A percentile compares a stretch with the other conserved stretches of the same genome.
phyloP scores from a whole-genome alignment of 2,113 vertebrate species.

The Osmerus mordax region DNA sequence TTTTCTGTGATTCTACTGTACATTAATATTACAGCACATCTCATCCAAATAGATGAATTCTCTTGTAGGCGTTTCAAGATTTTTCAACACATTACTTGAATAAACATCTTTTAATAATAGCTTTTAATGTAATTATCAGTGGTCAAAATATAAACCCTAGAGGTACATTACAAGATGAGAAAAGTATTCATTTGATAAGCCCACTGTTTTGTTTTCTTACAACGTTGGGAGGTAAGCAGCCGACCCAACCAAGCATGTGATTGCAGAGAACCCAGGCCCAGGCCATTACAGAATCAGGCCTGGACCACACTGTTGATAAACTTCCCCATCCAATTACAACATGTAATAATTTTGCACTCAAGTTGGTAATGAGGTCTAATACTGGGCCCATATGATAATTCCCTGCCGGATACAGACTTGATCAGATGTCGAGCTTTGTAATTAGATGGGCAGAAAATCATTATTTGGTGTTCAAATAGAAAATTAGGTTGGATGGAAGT shows the following conservation, averaged over 20 bases:
- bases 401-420: slow-evolving; percentile 87
- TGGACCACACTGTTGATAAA: slow-evolving; percentile 69
- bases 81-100: slow-evolving; percentile 79
- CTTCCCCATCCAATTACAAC: slow-evolving; percentile 97
- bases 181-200: slow-evolving; percentile 85
- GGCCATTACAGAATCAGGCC: too few relatives aligned
- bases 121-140: too few relatives aligned
- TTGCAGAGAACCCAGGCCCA: slow-evolving; percentile 43
- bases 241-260: slow-evolving; percentile 66
- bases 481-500: slow-evolving; percentile 98
- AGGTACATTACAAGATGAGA: too few relatives aligned
- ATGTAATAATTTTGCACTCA: slow-evolving; percentile 97
- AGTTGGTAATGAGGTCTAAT: slow-evolving; percentile 99
- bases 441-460: slow-evolving; percentile 98
- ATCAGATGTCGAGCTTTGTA: slow-evolving; percentile 98
- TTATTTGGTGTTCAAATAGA: slow-evolving; percentile 98
- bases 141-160: too few relatives aligned
- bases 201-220: slow-evolving; percentile 90
- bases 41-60: slow-evolving; percentile 29
- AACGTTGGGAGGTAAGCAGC: slow-evolving; percentile 77
- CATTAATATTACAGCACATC: too few relatives aligned
- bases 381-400: slow-evolving; percentile 86
- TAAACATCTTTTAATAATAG: slow-evolving; percentile 67
- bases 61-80: slow-evolving; percentile 42
- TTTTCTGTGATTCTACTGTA: too few relatives aligned